Evolutionary conservation across 2,797 vertebrate genomes (phyloP).

Genomic region (Ctenopoma multispine): DNA sequence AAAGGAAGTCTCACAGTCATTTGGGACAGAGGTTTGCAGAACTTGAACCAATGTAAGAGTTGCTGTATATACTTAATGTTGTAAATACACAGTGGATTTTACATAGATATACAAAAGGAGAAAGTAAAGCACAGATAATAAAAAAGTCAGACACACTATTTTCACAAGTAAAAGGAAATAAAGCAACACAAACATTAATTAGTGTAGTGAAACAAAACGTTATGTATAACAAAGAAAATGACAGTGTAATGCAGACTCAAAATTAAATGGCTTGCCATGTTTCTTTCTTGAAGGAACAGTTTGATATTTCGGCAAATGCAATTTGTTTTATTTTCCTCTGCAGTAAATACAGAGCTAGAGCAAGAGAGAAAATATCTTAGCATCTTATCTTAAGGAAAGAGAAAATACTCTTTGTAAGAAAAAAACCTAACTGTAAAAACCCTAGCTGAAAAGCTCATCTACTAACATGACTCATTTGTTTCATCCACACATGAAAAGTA

Average conservation of each 20-base stretch:
- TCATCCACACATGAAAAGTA: not conserved
- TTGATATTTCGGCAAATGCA: slow-evolving; percentile 17
- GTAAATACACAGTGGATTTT: slow-evolving; percentile 36
- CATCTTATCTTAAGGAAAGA: too few species aligned
- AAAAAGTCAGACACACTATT: slow-evolving; percentile 10
- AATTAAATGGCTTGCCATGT: not conserved
- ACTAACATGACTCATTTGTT: not conserved
- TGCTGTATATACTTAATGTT: slow-evolving; percentile 9
- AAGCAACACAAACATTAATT: slow-evolving; percentile 18
- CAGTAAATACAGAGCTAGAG: not conserved
- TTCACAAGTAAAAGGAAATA: slow-evolving; percentile 20
- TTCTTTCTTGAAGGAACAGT: slow-evolving; percentile 8
- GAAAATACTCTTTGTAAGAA: too few species aligned
- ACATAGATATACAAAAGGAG: slow-evolving; percentile 40
- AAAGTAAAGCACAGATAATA: slow-evolving; percentile 34
- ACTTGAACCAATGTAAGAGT: slow-evolving; percentile 49
- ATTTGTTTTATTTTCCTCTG: not conserved
- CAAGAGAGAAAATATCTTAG: not conserved
- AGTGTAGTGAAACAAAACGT: slow-evolving; percentile 22
- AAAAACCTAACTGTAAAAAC: too few species aligned
- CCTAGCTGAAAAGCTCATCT: not conserved
- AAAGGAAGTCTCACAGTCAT: slow-evolving; percentile 51
- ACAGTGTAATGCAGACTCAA: slow-evolving; percentile 11
- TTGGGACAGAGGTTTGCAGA: slow-evolving; percentile 73
- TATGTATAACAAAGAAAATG: slow-evolving; percentile 22